Evolutionary conservation across 2,797 vertebrate species (phyloP), one percentile per base, ranked within the genome.

Genomic region (Ibycter americanus): DNA sequence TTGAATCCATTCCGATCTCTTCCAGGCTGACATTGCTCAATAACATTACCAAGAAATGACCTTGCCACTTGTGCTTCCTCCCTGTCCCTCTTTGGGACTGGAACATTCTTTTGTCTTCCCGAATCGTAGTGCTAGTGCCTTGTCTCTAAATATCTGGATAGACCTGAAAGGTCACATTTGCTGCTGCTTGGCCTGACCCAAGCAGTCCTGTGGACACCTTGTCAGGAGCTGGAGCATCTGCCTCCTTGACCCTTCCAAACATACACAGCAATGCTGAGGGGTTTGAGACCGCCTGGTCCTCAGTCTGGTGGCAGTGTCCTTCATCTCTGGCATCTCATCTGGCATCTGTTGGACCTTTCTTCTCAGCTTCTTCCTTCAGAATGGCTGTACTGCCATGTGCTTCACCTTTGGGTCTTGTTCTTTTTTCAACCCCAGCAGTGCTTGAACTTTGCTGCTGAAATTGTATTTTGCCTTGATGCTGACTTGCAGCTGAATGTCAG

Each of bases 151-250:
- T 12, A 70, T 11, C 80, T 78, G 86, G 86, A 68, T 2, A n/a
- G 77, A 92, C 81, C 92, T 83, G 93, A 81, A 78, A 78, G 77
- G 71, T 70, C 71, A 71, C 82, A 36, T 83, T 40, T 93, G 17
- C 63, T 58, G 49, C 34, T 76, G 51, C 51, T 72, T 12, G 16
- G 36, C 58, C 84, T 80, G 76, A 26, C 61, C 31, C 0, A 0
- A 76, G 78, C 44, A 56, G 49, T 42, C 58, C 83, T 82, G 20
- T 59, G 55, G 49, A 32, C 68, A 15, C 22, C 29, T 76, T 2
- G 0, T 23, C 38, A 8, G 6, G 26, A 82, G 34, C 26, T 62
- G 58, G 14, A 88, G 22, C 7, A 6, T 46, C 79, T 87, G 0
- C 62, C 23, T 61, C 68, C 55, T 46, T 3, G 12, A 31, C 11